phyloP scores from a whole-genome alignment of 2,113 vertebrate species.

The Otis tarda region DNA sequence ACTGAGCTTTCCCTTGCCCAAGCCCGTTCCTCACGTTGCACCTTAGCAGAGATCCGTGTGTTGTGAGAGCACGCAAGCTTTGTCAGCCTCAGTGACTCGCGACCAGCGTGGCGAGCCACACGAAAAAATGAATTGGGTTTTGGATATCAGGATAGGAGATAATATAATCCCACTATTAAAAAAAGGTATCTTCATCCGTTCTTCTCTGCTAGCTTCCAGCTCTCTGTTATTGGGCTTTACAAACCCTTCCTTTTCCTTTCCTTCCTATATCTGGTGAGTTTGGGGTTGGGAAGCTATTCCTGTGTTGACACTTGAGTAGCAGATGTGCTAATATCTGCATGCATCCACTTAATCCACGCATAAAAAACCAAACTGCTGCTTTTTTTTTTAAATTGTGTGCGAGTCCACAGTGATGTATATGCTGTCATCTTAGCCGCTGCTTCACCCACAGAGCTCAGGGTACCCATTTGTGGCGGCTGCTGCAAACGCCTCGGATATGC shows the following conservation, averaged over 20 bases:
- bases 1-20: not conserved
- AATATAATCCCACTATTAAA: not conserved
- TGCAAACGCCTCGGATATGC: accelerated
- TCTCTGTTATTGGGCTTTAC: not conserved
- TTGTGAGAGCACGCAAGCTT: not conserved
- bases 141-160: not conserved
- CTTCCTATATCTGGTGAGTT: not conserved
- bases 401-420: accelerated
- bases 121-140: not conserved
- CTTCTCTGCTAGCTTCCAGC: not conserved
- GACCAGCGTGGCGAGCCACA: not conserved
- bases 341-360: not conserved
- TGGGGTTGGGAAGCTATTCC: not conserved
- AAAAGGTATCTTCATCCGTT: not conserved
- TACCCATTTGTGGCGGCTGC: not conserved
- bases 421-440: not conserved
- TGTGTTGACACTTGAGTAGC: not conserved
- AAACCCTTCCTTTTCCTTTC: not conserved
- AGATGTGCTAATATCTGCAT: not conserved
- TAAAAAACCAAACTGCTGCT: not conserved
- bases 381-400: not conserved
- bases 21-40: accelerated
- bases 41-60: not conserved
- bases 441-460: not conserved
- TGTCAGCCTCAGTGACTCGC: not conserved